These are phyloP conservation scores for Apolygus lucorum DNA, from an alignment of 1,140 invertebrate species.

Conservation along the genomic window DNA sequence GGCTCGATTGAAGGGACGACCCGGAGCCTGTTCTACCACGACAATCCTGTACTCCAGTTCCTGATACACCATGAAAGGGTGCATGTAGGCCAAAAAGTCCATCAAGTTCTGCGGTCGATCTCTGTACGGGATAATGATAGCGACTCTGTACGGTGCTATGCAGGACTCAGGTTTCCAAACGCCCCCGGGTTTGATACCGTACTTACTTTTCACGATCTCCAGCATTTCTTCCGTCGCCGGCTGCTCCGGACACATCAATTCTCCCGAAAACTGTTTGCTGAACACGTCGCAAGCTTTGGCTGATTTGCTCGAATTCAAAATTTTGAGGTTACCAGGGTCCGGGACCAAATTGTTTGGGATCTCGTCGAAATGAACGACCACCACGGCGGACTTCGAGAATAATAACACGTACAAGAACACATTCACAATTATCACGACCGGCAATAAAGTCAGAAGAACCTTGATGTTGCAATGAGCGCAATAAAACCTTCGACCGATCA, in stretches of 20 bases:
- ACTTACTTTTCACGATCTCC: constrained; percentile 15
- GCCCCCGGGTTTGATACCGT: constrained; percentile 47
- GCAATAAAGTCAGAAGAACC: constrained; percentile 23
- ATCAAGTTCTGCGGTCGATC: constrained; percentile 70
- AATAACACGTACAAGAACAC: constrained; percentile 25
- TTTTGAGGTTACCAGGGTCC: background rate
- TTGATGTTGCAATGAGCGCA: constrained; percentile 12
- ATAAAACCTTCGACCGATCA: background rate
- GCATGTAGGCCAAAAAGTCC: constrained; percentile 77
- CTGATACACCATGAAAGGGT: constrained; percentile 80
- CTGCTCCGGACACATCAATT: constrained; percentile 1
- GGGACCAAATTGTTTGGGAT: constrained; percentile 26
- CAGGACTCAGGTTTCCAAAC: constrained; percentile 64
- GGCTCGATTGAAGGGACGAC: constrained; percentile 79
- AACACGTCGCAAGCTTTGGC: constrained; percentile 1
- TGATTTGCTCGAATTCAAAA: background rate
- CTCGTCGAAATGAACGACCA: constrained; percentile 20
- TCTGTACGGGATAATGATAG: constrained; percentile 81
- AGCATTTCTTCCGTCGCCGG: constrained; percentile 18
- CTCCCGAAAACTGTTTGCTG: background rate
- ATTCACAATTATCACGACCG: constrained; percentile 25
- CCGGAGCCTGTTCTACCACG: constrained; percentile 77
- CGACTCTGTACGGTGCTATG: constrained; percentile 63
- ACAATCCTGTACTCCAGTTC: constrained; percentile 79
- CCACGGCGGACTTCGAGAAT: constrained; percentile 20